These are phyloP conservation scores for Eupleurogrammus muticus DNA, from an alignment of 2,797 vertebrate genomes.

Conservation along the genomic window DNA sequence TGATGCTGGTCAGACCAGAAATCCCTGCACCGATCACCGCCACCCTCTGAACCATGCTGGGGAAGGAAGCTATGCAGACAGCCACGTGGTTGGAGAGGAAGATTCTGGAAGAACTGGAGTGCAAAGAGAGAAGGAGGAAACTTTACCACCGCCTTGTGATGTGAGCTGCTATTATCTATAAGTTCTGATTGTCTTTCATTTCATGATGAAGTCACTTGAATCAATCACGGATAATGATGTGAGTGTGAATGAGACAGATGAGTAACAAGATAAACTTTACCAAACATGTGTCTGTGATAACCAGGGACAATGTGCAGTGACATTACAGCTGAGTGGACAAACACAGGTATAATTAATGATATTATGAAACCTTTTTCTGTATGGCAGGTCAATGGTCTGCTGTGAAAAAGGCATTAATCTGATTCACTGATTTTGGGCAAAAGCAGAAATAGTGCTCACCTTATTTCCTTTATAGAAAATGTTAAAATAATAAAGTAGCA, in stretches of 20 bases:
- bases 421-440: too few relatives aligned
- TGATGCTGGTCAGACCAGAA: constrained; percentile 86
- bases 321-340: too few relatives aligned
- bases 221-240: constrained; percentile 2
- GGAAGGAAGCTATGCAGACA: not conserved
- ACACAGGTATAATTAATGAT: too few relatives aligned
- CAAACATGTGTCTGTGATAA: too few relatives aligned
- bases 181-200: not conserved
- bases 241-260: not conserved
- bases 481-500: too few relatives aligned
- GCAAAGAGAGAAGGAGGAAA: not conserved
- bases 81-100: not conserved
- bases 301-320: too few relatives aligned
- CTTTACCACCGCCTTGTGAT: not conserved
- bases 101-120: not conserved
- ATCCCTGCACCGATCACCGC: constrained; percentile 87
- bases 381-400: too few relatives aligned
- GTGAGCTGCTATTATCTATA: not conserved
- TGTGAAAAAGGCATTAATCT: too few relatives aligned
- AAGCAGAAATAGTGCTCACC: too few relatives aligned
- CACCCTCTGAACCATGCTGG: constrained; percentile 75
- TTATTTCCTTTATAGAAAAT: too few relatives aligned
- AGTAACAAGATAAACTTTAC: not conserved
- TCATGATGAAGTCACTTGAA: not conserved
- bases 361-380: too few relatives aligned